These are phyloP conservation scores for Heliconius nattereri DNA, from an alignment of 1,140 invertebrate species.

Conservation along the genomic window DNA sequence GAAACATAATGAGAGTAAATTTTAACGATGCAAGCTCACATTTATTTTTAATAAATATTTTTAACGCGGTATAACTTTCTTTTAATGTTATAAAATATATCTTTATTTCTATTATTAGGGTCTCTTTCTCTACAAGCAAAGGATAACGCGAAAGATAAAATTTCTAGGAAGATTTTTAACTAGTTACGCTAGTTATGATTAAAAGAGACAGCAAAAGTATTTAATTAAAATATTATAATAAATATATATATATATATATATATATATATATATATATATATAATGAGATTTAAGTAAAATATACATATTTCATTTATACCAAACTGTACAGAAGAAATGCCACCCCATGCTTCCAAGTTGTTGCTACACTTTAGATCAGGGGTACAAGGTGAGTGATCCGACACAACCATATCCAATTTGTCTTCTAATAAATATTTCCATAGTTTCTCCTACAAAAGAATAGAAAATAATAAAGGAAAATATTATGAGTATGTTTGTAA, in stretches of 20 bases:
- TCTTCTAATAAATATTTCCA: conserved; percentile 84
- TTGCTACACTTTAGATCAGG: conserved; percentile 84
- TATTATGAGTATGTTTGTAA: too few relatives aligned
- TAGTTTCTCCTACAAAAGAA: conserved; percentile 79
- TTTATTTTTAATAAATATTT: too few relatives aligned
- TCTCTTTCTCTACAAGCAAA: too few relatives aligned
- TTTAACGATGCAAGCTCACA: too few relatives aligned
- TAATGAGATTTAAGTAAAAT: background rate
- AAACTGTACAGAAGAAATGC: conserved; percentile 88
- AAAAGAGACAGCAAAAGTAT: background rate
- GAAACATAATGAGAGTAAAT: too few relatives aligned
- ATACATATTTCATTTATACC: conserved; percentile 66
- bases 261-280: background rate
- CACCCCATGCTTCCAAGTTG: conserved; percentile 87
- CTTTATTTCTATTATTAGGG: too few relatives aligned
- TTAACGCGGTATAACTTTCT: too few relatives aligned
- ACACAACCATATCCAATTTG: conserved; percentile 85
- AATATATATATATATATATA: background rate
- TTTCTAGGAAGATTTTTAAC: too few relatives aligned
- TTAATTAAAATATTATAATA: too few relatives aligned
- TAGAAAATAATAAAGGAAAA: too few relatives aligned
- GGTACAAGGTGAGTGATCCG: conserved; percentile 88
- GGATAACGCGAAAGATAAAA: too few relatives aligned
- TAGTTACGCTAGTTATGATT: background rate
- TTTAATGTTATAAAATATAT: too few relatives aligned